Base-by-base conservation (phyloP, 2,888 invertebrate genomes). In the Macaria notata region DNA sequence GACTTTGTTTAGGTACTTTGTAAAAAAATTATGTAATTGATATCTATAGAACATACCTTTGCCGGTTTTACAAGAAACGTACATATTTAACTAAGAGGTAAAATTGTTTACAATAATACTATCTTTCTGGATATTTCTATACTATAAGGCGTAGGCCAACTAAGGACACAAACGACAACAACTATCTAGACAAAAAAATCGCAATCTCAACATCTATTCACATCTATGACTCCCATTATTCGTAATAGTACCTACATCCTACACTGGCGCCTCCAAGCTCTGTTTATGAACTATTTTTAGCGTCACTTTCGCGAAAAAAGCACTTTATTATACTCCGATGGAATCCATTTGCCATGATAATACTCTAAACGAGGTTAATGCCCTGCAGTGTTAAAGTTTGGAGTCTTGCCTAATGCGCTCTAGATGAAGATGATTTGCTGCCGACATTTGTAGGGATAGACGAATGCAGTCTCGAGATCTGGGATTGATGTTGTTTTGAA, bases 391-490 rank as follows among this genome's bases (percentile, higher is more conserved):
- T 42, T 43, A 49, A 59, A 31, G n/a, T 50, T 83, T 86, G 86
- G 85, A 86, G 68, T 68, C 65, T 56, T 85, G 85, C 84, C 86
- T 86, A 85, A 86, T 84, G 80, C 68, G 71, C 67, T 62, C 70
- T 65, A 71, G 73, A 78, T 76, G 76, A 71, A 70, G 69, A 68
- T 62, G 72, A 69, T 77, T 73, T 72, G 72, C 66, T 73, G 56
- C 58, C 54, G 59, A 50, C 51, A 52, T 49, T 43, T 53, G 46
- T 59, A 59, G 44, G 46, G 46, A 54, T 53, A 50, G 54, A 50
- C 54, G 7, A 49, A 54, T 19, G 19, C 8, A 4, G 41, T 9
- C 54, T 51, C 51, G 54, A 54, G 46, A 38, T 33, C 46, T 36
- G 52, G 31, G 30, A 44, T 9, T 36, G 5, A 44, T 50, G 19